Percentiles rank a stretch among this genome's conserved stretches.
Conservation (phyloP, 2,113 vertebrate species). For the Glaucomys volans region DNA sequence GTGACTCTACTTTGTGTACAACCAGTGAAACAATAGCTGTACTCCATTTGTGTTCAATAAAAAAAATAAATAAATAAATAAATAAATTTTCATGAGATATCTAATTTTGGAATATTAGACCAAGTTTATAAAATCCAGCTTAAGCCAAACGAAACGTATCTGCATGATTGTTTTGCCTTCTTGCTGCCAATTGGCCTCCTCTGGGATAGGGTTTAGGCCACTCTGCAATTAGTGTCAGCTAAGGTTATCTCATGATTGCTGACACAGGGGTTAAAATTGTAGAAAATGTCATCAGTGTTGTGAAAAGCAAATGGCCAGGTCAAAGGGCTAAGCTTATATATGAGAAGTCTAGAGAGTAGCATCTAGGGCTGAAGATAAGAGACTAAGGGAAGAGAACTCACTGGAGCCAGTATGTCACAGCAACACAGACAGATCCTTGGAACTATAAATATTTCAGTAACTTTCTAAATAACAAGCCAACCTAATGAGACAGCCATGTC, state of each 20-base stretch:
- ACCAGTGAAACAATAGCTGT: no score
- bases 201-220: neutral
- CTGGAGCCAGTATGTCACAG: neutral
- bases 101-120: constrained; percentile 56
- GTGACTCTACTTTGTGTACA: no score
- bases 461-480: constrained; percentile 10
- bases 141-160: constrained; percentile 46
- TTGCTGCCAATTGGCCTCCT: neutral
- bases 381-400: neutral
- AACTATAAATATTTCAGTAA: neutral
- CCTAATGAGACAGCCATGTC: neutral
- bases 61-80: no score
- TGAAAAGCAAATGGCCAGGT: constrained; percentile 20
- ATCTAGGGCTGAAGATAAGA: neutral
- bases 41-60: no score
- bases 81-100: constrained; percentile 58
- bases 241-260: neutral
- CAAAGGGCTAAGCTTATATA: neutral
- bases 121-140: constrained; percentile 42
- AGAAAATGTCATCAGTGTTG: neutral
- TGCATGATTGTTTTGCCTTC: neutral
- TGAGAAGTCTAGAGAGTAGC: neutral
- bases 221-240: neutral
- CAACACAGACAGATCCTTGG: neutral
- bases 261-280: neutral